Evolutionary conservation across 2,888 invertebrate species (phyloP).

Genomic region (Tinea semifulvella): DNA sequence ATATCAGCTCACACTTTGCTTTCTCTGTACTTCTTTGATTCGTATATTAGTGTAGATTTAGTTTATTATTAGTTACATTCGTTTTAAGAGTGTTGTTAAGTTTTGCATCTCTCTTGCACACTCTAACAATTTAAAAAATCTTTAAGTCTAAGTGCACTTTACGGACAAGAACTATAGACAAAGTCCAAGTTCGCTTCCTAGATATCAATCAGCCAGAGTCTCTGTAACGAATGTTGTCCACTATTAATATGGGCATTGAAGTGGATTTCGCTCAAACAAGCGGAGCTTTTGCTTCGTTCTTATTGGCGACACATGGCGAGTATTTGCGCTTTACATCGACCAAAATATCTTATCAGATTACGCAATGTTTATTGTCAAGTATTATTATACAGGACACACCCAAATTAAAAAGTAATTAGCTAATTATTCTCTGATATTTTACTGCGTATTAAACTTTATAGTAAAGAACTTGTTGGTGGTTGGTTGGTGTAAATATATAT

Average conservation of each 20-base stretch:
- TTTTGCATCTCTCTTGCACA: too few species aligned
- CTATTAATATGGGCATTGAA: slow-evolving; percentile 20
- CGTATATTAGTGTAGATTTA: too few species aligned
- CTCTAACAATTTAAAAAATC: too few species aligned
- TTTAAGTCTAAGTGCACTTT: too few species aligned
- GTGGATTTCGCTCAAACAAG: slow-evolving; percentile 18
- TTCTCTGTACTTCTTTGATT: too few species aligned
- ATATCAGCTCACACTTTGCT: too few species aligned
- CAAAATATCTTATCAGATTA: background rate
- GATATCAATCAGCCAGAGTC: background rate
- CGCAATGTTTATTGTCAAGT: slow-evolving; percentile 4
- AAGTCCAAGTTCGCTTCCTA: background rate
- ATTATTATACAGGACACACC: slow-evolving; percentile 2
- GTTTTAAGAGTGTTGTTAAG: too few species aligned
- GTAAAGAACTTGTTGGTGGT: too few species aligned
- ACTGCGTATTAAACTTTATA: too few species aligned
- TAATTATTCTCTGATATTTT: too few species aligned
- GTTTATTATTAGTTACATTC: too few species aligned
- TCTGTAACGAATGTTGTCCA: slow-evolving; percentile 24
- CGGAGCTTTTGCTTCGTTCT: slow-evolving; percentile 11
- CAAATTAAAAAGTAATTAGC: background rate
- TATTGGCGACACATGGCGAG: background rate
- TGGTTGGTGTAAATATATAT: too few species aligned
- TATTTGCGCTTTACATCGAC: background rate
- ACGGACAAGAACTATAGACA: background rate